Conservation (phyloP, 2,113 vertebrate genomes). For the Fregetta grallaria region DNA sequence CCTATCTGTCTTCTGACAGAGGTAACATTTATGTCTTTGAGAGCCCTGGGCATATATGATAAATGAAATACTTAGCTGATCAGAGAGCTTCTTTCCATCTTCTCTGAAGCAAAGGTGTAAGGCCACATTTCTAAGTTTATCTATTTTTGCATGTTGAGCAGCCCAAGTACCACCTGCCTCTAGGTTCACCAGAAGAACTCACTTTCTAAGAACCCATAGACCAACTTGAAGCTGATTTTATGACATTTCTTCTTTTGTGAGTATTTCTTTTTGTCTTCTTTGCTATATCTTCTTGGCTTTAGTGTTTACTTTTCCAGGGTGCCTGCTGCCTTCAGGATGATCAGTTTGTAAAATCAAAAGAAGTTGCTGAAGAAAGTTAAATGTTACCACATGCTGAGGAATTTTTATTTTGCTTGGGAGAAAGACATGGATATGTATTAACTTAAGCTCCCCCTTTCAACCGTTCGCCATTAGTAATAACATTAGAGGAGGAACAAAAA, state of each 20-base stretch:
- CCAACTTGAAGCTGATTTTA: background rate
- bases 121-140: background rate
- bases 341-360: background rate
- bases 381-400: background rate
- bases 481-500: background rate
- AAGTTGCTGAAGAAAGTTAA: background rate
- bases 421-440: background rate
- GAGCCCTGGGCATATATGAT: background rate
- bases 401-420: background rate
- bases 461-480: background rate
- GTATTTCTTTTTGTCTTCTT: background rate
- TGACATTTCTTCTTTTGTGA: background rate
- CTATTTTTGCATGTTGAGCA: background rate
- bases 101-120: background rate
- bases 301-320: background rate
- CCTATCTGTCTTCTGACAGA: background rate
- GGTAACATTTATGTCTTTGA: background rate
- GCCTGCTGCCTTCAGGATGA: background rate
- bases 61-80: background rate
- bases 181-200: background rate
- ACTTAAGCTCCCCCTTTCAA: background rate
- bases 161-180: background rate
- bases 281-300: background rate
- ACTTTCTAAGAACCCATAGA: background rate
- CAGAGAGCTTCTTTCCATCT: background rate